Base-by-base conservation (phyloP, 2,113 vertebrate species). In the Leptocoma aspasia region DNA sequence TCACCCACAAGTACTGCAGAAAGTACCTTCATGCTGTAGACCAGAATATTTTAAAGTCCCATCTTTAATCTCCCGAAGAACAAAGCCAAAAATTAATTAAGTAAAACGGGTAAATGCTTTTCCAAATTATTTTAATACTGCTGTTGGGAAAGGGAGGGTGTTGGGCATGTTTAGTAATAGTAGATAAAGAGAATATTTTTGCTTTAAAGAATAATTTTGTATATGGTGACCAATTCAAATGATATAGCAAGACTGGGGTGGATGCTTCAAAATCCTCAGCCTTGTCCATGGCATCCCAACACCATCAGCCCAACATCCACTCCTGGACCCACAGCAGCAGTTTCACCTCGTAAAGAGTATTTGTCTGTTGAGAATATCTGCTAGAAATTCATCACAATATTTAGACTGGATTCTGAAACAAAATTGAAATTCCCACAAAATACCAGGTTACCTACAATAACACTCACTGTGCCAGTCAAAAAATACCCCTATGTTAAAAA, bases 331-430 rank as follows among this genome's bases (percentile, higher is more conserved):
- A 78, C 52, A 71, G 23, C 2, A 8, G 41, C 56, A 88, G 39
- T 52, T 77, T 64, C 72, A 81, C 81, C 76, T 81, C 22, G 0
- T n/a, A 80, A 57, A 78, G 23, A 8, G 61, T 42, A 28, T 84
- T 80, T 82, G 78, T 72, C 63, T 75, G 26, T 16, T 90, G 82
- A 93, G 60, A 59, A 47, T 87, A 94, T 79, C 95, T 96, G 92
- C 87, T 92, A 57, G 82, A 96, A 96, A 95, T 93, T 86, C 68
- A 71, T 94, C 80, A 93, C 85, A 93, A 86, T 94, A 92, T 96
- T 96, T 92, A 93, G 85, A 81, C 90, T 95, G 93, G 88, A 96
- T 88, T 91, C 75, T 84, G 83, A 93, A 92, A 21, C 47, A 81
- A 52, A 95, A 90, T 18, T 90, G 44, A 81, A 96, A 93, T 93